These are phyloP conservation scores for Trichogramma evanescens DNA, from an alignment of 2,888 invertebrate species.

Conservation along the genomic window DNA sequence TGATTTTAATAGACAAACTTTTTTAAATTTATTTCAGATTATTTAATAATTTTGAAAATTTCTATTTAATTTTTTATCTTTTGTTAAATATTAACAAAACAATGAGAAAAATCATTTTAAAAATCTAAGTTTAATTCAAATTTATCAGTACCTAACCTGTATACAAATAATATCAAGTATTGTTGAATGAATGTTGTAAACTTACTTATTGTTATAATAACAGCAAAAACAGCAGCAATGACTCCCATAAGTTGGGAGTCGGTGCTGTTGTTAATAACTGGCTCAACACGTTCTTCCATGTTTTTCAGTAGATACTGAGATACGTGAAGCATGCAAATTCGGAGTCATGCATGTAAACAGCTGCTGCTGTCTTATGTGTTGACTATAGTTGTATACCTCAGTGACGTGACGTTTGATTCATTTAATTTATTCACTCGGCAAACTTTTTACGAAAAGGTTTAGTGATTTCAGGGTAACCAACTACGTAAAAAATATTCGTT, in stretches of 20 bases:
- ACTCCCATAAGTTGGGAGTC: slow-evolving; percentile 38
- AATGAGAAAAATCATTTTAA: slow-evolving; percentile 8
- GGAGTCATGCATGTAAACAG: slow-evolving; percentile 18
- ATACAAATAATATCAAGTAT: no score
- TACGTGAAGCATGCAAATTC: slow-evolving; percentile 2
- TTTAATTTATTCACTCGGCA: no score
- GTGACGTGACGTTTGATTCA: no score
- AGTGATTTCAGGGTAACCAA: no score
- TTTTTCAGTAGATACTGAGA: background rate
- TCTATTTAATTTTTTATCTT: slow-evolving; percentile 12
- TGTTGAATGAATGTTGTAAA: slow-evolving; percentile 2
- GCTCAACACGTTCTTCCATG: slow-evolving; percentile 35
- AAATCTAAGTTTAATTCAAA: slow-evolving; percentile 18
- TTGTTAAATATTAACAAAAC: background rate
- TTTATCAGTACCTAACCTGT: slow-evolving; percentile 6
- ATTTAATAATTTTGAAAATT: slow-evolving; percentile 16
- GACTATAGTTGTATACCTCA: no score
- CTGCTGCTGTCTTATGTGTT: slow-evolving; percentile 5
- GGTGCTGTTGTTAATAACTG: slow-evolving; percentile 25
- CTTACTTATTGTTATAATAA: slow-evolving; percentile 44
- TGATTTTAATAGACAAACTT: slow-evolving; percentile 29
- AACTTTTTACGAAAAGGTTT: no score
- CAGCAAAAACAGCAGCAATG: slow-evolving; percentile 37
- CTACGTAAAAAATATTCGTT: no score
- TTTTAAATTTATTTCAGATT: slow-evolving; percentile 28